A percentile compares a stretch with the other conserved stretches of the same genome.
Evolutionary conservation across 2,888 invertebrate genomes (phyloP).

Genomic region (Galerucella pusilla): DNA sequence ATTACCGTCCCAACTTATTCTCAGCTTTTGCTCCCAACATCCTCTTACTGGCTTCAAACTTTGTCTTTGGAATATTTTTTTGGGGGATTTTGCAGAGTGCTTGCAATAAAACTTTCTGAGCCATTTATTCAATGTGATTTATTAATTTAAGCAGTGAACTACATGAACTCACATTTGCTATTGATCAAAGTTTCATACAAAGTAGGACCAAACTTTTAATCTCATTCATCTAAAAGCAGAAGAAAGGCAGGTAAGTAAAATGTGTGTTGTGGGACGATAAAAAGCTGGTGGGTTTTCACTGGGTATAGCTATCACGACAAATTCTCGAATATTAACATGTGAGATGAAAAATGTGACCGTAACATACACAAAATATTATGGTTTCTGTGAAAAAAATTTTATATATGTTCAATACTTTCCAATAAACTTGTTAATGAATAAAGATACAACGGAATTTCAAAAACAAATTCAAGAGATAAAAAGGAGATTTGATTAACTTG

Average conservation of each 20-base stretch:
- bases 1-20: no score
- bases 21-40: no score
- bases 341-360: no score
- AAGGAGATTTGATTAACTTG: no score
- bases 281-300: not conserved
- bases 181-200: not conserved
- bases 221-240: not conserved
- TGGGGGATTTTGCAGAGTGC: not conserved
- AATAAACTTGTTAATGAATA: no score
- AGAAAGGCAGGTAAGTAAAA: not conserved
- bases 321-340: no score
- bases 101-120: not conserved
- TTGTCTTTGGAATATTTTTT: not conserved
- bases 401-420: no score
- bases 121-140: not conserved
- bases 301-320: not conserved
- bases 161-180: not conserved
- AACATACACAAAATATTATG: no score
- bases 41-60: no score
- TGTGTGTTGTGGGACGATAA: not conserved
- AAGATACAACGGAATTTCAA: no score
- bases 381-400: no score
- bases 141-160: not conserved
- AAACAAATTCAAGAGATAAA: no score
- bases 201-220: not conserved